phyloP scores from a whole-genome alignment of 2,797 vertebrate genomes.

The Alcedo quadribrachys region DNA sequence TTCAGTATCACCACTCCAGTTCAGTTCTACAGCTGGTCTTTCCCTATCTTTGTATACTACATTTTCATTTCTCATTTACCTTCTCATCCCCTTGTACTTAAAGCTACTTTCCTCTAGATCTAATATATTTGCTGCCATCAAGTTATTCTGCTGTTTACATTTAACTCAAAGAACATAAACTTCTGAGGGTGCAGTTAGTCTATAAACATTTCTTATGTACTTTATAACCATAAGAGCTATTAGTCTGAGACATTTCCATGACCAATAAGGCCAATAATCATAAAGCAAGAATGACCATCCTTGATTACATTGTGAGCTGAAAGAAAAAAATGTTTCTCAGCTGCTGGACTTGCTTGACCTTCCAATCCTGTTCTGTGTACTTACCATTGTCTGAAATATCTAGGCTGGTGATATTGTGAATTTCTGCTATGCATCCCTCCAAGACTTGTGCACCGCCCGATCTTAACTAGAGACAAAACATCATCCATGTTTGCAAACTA shows the following conservation, averaged over 20 bases:
- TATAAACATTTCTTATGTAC: not conserved
- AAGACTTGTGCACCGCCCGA: conserved; percentile 97
- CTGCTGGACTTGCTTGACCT: not conserved
- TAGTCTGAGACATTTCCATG: not conserved
- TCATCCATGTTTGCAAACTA: conserved; percentile 39
- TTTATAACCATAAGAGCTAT: not conserved
- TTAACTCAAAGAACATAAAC: not conserved
- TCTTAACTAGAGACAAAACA: conserved; percentile 84
- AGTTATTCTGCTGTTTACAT: not conserved
- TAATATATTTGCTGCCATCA: not conserved
- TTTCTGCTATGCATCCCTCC: conserved; percentile 96
- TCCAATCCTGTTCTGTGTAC: conserved; percentile 25
- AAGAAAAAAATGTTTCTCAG: not conserved
- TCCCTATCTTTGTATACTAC: not conserved
- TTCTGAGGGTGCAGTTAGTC: not conserved
- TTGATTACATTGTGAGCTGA: not conserved
- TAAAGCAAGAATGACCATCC: not conserved
- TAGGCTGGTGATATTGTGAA: conserved; percentile 95
- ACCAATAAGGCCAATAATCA: not conserved
- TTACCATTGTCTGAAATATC: conserved; percentile 98
- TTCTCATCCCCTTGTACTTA: not conserved
- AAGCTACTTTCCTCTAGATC: not conserved
- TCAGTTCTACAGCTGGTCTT: not conserved
- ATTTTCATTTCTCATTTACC: not conserved
- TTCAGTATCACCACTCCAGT: not conserved